A percentile compares a stretch with the other conserved stretches of the same genome.
Conservation (phyloP, 2,888 invertebrate species). For the Ormyrus pomaceus region DNA sequence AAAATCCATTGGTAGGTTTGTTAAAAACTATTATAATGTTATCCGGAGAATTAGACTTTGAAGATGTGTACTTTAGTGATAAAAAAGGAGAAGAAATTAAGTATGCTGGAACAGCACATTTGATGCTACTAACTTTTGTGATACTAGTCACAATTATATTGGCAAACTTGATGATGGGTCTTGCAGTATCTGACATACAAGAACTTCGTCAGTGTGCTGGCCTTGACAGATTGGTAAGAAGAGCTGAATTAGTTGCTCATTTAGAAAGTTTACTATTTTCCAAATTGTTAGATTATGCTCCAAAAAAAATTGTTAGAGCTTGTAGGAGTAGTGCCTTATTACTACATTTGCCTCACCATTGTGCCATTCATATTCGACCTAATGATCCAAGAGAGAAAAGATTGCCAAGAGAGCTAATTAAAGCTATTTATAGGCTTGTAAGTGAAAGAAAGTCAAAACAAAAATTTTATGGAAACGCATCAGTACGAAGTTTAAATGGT, state of each 20-base stretch:
- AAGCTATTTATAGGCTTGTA: slow-evolving; percentile 85
- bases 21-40: slow-evolving; percentile 92
- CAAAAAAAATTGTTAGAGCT: slow-evolving; percentile 80
- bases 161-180: slow-evolving; percentile 89
- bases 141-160: slow-evolving; percentile 88
- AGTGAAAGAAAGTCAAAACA: slow-evolving; percentile 79
- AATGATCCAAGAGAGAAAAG: slow-evolving; percentile 89
- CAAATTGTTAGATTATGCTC: slow-evolving; percentile 82
- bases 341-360: slow-evolving; percentile 85
- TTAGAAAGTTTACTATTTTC: slow-evolving; percentile 91
- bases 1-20: slow-evolving; percentile 80
- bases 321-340: slow-evolving; percentile 85
- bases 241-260: slow-evolving; percentile 89
- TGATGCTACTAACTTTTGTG: slow-evolving; percentile 86
- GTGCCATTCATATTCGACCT: slow-evolving; percentile 85
- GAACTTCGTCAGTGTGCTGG: slow-evolving; percentile 89
- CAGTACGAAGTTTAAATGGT: slow-evolving; percentile 53
- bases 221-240: slow-evolving; percentile 86
- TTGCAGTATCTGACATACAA: slow-evolving; percentile 90
- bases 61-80: slow-evolving; percentile 85
- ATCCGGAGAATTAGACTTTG: slow-evolving; percentile 91
- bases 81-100: slow-evolving; percentile 76
- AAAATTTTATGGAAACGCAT: slow-evolving; percentile 51
- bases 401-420: slow-evolving; percentile 85
- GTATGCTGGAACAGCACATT: slow-evolving; percentile 85